Evolutionary conservation across 2,888 invertebrate species (phyloP).

Genomic region (Sarcophaga subvicina): DNA sequence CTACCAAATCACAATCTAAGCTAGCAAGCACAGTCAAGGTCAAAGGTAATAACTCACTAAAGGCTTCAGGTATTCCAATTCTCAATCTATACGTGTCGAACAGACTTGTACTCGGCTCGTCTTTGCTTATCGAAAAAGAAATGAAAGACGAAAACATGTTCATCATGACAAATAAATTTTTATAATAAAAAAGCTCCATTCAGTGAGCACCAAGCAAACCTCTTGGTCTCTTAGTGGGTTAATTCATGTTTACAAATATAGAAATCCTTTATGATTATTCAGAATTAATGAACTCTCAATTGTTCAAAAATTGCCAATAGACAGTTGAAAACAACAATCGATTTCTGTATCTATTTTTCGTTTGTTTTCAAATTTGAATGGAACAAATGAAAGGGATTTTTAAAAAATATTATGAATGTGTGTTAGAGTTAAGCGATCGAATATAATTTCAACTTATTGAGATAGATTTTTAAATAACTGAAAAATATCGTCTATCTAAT

Average conservation of each 20-base stretch:
- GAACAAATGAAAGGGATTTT: conserved; percentile 28
- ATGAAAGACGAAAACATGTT: no score
- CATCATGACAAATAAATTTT: no score
- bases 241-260: conserved; percentile 5
- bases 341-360: neutral
- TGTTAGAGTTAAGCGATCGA: neutral
- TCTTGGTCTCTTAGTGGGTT: no score
- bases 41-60: no score
- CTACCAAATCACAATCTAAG: no score
- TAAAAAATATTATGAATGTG: neutral
- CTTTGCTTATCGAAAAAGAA: no score
- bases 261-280: conserved; percentile 40
- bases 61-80: no score
- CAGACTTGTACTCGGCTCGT: no score
- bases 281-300: conserved; percentile 53
- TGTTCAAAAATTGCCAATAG: conserved; percentile 42
- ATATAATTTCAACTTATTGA: conserved; percentile 32
- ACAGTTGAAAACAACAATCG: neutral
- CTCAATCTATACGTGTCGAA: no score
- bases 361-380: conserved; percentile 2
- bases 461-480: neutral
- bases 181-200: no score
- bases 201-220: no score
- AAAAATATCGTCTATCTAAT: neutral
- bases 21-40: no score